A percentile compares a stretch with the other conserved stretches of the same genome.
These are phyloP conservation scores for Drosophila gunungcola DNA, from an alignment of 1,140 invertebrate genomes.

Conservation along the genomic window DNA sequence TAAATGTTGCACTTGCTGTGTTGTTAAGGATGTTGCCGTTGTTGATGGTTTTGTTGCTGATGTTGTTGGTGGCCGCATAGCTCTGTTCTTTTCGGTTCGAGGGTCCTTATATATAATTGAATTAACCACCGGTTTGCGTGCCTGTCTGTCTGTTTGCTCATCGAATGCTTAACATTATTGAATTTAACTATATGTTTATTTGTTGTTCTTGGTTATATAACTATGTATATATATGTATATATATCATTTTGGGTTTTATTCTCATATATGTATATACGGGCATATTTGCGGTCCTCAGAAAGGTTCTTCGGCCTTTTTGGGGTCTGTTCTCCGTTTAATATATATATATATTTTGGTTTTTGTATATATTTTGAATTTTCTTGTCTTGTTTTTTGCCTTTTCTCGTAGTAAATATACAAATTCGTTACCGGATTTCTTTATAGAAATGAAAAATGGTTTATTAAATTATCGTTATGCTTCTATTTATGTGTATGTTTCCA, in stretches of 20 bases:
- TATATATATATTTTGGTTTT: constrained; percentile 23
- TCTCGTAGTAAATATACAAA: constrained; percentile 81
- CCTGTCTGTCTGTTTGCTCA: constrained; percentile 39
- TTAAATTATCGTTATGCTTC: constrained; percentile 78
- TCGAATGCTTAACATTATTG: constrained; percentile 77
- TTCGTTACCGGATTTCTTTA: constrained; percentile 79
- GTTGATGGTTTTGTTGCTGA: not conserved
- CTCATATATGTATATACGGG: constrained; percentile 52
- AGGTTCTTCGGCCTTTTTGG: constrained; percentile 18
- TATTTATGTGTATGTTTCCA: constrained; percentile 66
- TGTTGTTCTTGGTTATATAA: constrained; percentile 82
- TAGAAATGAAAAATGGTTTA: constrained; percentile 78
- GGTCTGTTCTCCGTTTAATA: constrained; percentile 25
- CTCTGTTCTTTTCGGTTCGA: constrained; percentile 40
- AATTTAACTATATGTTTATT: constrained; percentile 84
- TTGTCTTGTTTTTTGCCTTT: constrained; percentile 24
- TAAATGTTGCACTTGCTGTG: constrained; percentile 40
- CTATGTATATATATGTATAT: constrained; percentile 66
- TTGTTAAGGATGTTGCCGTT: constrained; percentile 7
- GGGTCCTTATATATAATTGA: constrained; percentile 77
- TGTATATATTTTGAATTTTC: constrained; percentile 48
- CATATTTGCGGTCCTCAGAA: constrained; percentile 65
- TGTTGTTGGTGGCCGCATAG: constrained; percentile 31
- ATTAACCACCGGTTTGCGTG: constrained; percentile 53
- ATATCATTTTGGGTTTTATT: constrained; percentile 43